Conservation (phyloP, 2,888 invertebrate species). For the Pasiphila rectangulata region DNA sequence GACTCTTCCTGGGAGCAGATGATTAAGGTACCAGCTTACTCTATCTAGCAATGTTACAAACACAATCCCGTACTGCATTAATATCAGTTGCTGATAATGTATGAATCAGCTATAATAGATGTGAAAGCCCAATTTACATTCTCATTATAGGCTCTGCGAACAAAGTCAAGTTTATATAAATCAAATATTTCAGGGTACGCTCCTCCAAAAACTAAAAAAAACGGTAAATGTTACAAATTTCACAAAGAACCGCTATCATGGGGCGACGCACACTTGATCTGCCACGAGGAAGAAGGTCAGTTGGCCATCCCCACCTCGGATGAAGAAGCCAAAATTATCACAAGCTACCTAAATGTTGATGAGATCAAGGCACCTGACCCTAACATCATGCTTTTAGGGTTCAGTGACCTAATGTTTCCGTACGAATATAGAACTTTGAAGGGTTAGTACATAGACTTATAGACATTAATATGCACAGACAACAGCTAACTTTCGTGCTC, state of each 20-base stretch:
- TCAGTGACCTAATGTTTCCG: constrained; percentile 54
- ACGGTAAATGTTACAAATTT: constrained; percentile 54
- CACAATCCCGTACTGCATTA: too few species aligned
- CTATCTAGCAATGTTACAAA: too few species aligned
- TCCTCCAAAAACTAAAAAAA: constrained; percentile 28
- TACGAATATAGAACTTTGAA: constrained; percentile 52
- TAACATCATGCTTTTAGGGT: constrained; percentile 51
- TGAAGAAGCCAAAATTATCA: constrained; percentile 48
- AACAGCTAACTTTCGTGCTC: too few species aligned
- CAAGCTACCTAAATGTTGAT: constrained; percentile 45
- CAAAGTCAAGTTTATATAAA: background rate
- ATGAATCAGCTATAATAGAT: too few species aligned
- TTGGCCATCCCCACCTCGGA: constrained; percentile 49
- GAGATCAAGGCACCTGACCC: constrained; percentile 47
- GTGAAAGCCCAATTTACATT: too few species aligned
- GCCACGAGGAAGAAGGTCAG: constrained; percentile 47
- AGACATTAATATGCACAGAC: too few species aligned
- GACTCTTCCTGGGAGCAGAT: too few species aligned
- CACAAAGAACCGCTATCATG: constrained; percentile 50
- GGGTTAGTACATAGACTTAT: constrained; percentile 31
- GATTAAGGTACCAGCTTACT: too few species aligned
- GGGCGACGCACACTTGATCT: constrained; percentile 52
- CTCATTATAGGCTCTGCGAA: too few species aligned
- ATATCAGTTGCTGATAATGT: too few species aligned
- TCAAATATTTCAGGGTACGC: constrained; percentile 38